A percentile compares a stretch with the other conserved stretches of the same genome.
These are phyloP conservation scores for Cybosia mesomella DNA, from an alignment of 2,888 invertebrate genomes.

Conservation along the genomic window DNA sequence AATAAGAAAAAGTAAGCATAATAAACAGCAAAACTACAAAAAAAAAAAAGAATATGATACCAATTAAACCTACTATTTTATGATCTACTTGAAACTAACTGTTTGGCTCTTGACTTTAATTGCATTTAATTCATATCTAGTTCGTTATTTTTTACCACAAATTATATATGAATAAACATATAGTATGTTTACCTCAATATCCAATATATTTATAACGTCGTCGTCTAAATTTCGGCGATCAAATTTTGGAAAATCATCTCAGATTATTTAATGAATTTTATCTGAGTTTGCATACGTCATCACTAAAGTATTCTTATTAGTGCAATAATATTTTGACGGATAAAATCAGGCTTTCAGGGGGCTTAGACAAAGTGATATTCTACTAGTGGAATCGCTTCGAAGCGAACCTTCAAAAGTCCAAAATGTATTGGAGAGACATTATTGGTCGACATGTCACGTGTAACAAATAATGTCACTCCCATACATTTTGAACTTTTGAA, in stretches of 20 bases:
- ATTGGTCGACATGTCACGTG: no score
- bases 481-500: no score
- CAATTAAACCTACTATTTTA: slow-evolving; percentile 3
- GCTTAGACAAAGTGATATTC: no score
- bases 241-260: neutral
- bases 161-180: neutral
- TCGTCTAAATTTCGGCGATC: neutral
- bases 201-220: neutral
- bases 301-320: neutral
- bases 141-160: slow-evolving; percentile 1
- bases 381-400: no score
- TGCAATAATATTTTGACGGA: neutral
- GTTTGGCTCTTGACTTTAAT: neutral
- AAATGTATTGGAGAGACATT: no score
- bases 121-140: neutral
- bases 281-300: neutral
- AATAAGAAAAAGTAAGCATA: neutral
- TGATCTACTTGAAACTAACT: neutral
- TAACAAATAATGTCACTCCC: no score
- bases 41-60: neutral
- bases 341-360: neutral
- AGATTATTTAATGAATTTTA: neutral
- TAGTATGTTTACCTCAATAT: neutral
- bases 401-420: no score
- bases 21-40: neutral